Evolutionary conservation across 2,888 invertebrate genomes (phyloP).

Genomic region (Crocallis elinguaria): DNA sequence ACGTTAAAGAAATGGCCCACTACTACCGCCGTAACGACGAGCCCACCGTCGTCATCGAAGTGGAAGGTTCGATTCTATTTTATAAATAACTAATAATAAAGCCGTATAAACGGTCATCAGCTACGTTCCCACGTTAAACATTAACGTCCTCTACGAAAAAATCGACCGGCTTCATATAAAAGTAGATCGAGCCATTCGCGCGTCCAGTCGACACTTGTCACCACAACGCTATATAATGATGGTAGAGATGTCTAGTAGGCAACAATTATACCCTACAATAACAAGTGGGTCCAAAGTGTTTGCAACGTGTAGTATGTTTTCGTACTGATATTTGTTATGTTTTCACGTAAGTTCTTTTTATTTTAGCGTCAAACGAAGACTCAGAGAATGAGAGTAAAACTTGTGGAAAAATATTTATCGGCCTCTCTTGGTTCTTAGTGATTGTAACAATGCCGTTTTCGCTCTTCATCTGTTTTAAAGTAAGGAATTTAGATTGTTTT

Average conservation of each 20-base stretch:
- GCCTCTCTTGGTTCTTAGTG: slow-evolving; percentile 93
- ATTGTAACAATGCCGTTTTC: slow-evolving; percentile 96
- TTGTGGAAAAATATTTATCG: slow-evolving; percentile 93
- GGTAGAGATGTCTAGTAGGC: slow-evolving; percentile 75
- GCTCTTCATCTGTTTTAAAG: slow-evolving; percentile 96
- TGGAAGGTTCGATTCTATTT: slow-evolving; percentile 1
- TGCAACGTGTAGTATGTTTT: not conserved
- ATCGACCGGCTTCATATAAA: slow-evolving; percentile 10
- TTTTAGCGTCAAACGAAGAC: slow-evolving; percentile 84
- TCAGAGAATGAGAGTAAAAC: slow-evolving; percentile 87
- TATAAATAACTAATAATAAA: not conserved
- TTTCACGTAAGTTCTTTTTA: slow-evolving; percentile 1
- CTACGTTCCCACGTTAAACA: slow-evolving; percentile 65
- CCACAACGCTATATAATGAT: slow-evolving; percentile 43
- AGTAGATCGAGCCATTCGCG: slow-evolving; percentile 1
- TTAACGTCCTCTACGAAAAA: slow-evolving; percentile 42
- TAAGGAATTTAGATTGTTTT: too few relatives aligned
- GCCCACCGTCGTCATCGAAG: slow-evolving; percentile 6
- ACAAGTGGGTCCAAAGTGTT: slow-evolving; percentile 41
- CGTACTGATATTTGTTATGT: not conserved
- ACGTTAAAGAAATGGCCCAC: slow-evolving; percentile 14
- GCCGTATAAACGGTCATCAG: slow-evolving; percentile 3
- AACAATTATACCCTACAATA: slow-evolving; percentile 70
- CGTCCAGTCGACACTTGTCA: slow-evolving; percentile 36
- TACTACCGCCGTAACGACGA: slow-evolving; percentile 13